Conservation (phyloP, 2,113 vertebrate genomes). For the Anas platyrhynchos region DNA sequence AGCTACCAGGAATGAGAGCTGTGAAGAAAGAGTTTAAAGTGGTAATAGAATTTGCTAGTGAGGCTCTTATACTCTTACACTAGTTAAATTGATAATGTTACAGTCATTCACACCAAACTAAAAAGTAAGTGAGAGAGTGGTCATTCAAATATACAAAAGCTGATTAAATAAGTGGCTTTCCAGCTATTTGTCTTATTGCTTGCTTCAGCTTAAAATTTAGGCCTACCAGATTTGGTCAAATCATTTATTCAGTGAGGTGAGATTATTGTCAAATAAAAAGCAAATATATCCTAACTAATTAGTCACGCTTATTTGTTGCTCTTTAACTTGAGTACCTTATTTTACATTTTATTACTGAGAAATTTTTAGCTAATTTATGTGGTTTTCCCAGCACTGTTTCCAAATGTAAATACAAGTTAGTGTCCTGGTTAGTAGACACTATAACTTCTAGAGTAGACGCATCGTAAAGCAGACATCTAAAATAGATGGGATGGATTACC, state of each 20-base stretch:
- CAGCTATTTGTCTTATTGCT: neutral
- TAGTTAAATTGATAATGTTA: neutral
- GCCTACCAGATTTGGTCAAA: neutral
- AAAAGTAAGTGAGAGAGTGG: neutral
- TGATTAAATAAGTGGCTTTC: neutral
- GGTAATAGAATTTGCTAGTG: neutral
- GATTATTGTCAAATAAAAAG: neutral
- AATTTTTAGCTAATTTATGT: neutral
- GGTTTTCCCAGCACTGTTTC: neutral
- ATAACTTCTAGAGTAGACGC: neutral
- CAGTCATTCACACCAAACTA: neutral
- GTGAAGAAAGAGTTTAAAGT: neutral
- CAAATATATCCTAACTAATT: neutral
- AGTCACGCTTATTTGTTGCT: neutral
- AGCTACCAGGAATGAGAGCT: neutral
- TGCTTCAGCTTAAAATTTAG: neutral
- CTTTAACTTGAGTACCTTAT: neutral
- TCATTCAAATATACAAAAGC: neutral
- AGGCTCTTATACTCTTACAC: neutral
- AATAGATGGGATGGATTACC: conserved; percentile 16
- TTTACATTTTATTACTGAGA: neutral
- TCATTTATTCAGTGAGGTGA: neutral
- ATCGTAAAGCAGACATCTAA: conserved; percentile 8
- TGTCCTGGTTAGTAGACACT: too few relatives aligned
- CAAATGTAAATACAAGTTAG: rapidly evolving